Conservation (phyloP, 1,140 invertebrate species). For the Octopus sinensis region DNA sequence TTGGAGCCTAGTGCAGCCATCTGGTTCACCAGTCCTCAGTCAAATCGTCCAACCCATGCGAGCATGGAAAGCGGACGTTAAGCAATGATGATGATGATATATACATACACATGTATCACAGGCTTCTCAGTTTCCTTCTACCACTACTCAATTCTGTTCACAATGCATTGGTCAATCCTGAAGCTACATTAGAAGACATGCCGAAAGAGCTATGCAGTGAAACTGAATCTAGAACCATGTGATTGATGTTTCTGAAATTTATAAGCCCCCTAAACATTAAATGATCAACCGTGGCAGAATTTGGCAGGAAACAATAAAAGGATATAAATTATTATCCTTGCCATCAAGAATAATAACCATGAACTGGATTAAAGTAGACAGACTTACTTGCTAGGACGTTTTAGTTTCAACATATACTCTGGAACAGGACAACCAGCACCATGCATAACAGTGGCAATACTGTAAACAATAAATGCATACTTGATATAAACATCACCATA, state of each 20-base stretch:
- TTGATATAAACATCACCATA: neutral
- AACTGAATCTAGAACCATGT: neutral
- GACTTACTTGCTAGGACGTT: slow-evolving; percentile 61
- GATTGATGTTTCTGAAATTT: neutral
- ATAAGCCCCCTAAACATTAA: neutral
- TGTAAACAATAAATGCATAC: slow-evolving; percentile 49
- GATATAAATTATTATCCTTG: neutral
- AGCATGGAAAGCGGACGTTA: too few species aligned
- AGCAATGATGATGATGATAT: too few species aligned
- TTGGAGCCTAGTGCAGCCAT: too few species aligned
- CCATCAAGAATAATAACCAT: neutral
- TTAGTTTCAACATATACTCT: slow-evolving; percentile 81
- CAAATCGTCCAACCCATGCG: too few species aligned
- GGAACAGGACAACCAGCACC: slow-evolving; percentile 87
- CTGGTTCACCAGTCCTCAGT: too few species aligned
- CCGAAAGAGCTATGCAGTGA: neutral
- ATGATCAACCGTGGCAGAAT: neutral
- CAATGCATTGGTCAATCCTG: too few species aligned
- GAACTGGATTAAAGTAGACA: neutral
- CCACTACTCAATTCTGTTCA: too few species aligned
- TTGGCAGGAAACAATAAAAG: neutral
- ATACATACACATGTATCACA: too few species aligned
- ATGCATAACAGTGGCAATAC: slow-evolving; percentile 81
- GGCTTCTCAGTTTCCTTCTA: too few species aligned
- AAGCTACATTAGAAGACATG: neutral